Percentiles rank a stretch among this genome's conserved stretches.
These are phyloP conservation scores for Picathartes gymnocephalus DNA, from an alignment of 2,113 vertebrate species.

Conservation along the genomic window DNA sequence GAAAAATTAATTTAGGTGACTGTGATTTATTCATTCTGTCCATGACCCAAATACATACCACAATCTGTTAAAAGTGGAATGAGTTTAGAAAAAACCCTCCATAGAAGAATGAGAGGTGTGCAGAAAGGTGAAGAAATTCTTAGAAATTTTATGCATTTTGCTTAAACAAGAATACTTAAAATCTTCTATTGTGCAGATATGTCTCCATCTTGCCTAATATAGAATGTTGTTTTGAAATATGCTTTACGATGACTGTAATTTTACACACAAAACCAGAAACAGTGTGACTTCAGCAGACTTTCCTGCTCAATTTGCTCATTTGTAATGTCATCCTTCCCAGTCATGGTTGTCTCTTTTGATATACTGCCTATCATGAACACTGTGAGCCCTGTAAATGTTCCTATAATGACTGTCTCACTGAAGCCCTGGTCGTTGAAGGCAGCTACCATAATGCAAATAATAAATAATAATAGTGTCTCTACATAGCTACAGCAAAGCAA, in stretches of 20 bases:
- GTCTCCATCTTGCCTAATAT: background rate
- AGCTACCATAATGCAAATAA: constrained; percentile 21
- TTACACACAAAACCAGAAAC: background rate
- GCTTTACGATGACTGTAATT: background rate
- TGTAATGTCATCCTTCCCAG: background rate
- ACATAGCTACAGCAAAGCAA: background rate
- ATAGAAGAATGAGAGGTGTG: background rate
- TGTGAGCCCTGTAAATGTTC: constrained; percentile 8
- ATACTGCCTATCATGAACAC: background rate
- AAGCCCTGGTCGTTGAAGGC: background rate
- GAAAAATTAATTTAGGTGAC: background rate
- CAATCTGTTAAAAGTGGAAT: background rate
- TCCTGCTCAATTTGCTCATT: background rate
- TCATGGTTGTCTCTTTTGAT: constrained; percentile 22
- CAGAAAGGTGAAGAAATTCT: background rate
- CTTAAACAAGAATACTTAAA: background rate
- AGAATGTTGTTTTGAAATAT: background rate
- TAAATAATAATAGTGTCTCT: background rate
- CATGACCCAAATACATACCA: background rate
- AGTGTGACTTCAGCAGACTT: background rate
- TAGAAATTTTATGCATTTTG: background rate
- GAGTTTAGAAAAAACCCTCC: background rate
- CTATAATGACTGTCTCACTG: constrained; percentile 1
- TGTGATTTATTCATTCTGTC: background rate
- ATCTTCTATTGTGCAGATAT: background rate